These are phyloP conservation scores for Paradisaea rubra DNA, from an alignment of 2,113 vertebrate genomes.

Conservation along the genomic window DNA sequence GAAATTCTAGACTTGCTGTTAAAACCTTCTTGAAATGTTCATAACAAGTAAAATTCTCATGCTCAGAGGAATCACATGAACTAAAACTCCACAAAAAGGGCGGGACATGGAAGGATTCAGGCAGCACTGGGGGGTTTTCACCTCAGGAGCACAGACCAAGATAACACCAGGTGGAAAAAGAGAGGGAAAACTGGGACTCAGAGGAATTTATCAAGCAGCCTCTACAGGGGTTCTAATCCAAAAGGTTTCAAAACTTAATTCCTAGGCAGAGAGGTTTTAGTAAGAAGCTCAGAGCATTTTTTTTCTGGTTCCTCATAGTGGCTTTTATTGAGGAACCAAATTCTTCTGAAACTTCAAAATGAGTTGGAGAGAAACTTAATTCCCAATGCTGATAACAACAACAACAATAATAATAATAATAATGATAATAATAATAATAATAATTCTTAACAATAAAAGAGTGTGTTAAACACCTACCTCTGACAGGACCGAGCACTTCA, in stretches of 20 bases:
- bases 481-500: neutral
- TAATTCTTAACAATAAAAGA: neutral
- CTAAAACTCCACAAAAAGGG: neutral
- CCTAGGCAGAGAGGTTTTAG: neutral
- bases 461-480: accelerated
- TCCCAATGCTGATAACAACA: neutral
- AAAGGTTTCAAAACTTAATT: neutral
- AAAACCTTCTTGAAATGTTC: neutral
- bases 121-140: neutral
- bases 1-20: neutral
- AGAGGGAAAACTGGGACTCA: neutral
- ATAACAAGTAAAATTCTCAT: neutral
- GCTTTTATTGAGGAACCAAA: neutral
- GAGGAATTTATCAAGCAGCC: neutral
- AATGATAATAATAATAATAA: neutral
- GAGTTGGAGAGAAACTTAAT: neutral
- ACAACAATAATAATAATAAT: neutral
- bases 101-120: neutral
- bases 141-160: neutral
- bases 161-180: neutral
- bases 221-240: neutral
- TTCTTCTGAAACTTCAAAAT: neutral
- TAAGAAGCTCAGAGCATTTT: neutral
- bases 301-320: neutral
- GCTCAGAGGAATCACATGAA: accelerated